Conservation (phyloP, 2,113 vertebrate species). For the Tor tambroides region DNA sequence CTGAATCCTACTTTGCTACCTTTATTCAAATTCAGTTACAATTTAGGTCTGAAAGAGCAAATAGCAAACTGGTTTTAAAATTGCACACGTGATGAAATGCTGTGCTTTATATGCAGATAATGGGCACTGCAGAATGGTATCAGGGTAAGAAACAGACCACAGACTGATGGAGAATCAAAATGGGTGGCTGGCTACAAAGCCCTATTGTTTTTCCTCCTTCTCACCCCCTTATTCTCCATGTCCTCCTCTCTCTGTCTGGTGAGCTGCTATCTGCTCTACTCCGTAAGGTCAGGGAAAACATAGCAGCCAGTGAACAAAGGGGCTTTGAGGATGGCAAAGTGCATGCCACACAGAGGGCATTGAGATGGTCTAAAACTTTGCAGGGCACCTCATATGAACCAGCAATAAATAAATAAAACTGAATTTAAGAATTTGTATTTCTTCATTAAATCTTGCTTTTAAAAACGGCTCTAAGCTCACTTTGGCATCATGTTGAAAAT, state of each 20-base stretch:
- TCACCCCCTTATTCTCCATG: conserved; percentile 5
- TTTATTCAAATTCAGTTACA: background rate
- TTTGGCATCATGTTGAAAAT: conserved; percentile 1
- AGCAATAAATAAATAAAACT: background rate
- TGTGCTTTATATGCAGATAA: background rate
- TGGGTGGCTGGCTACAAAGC: conserved; percentile 59
- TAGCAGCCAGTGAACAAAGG: conserved; percentile 65
- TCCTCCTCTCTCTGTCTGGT: conserved; percentile 30
- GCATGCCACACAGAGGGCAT: conserved; percentile 39
- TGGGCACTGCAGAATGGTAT: background rate
- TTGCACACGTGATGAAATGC: background rate
- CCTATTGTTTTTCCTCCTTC: conserved; percentile 49
- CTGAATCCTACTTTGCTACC: background rate
- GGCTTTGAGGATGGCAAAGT: conserved; percentile 64
- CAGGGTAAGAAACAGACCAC: background rate
- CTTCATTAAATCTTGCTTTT: background rate
- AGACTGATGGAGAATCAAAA: conserved; percentile 36
- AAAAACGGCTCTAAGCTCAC: background rate
- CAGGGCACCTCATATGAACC: background rate
- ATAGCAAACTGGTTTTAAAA: background rate
- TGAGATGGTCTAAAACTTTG: conserved; percentile 30
- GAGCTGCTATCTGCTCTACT: conserved; percentile 51
- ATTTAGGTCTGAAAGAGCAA: background rate
- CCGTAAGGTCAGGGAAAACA: conserved; percentile 66
- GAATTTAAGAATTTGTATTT: background rate